These are phyloP conservation scores for Grapholita molesta DNA, from an alignment of 1,140 invertebrate species.

Conservation along the genomic window DNA sequence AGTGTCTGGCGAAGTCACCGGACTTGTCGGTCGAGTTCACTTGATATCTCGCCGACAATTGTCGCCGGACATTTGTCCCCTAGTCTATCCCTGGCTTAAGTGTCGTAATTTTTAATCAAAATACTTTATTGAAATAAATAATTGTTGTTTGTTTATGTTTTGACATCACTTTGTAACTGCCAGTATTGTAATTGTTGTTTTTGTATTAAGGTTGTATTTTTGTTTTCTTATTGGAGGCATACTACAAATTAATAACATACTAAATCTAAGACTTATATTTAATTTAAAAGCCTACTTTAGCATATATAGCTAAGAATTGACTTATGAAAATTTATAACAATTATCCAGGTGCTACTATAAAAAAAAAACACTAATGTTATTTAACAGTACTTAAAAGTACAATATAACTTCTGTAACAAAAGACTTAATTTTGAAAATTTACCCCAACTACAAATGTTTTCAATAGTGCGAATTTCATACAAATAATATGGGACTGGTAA, in stretches of 20 bases:
- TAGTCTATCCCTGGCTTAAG: too few species aligned
- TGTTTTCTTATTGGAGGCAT: not conserved
- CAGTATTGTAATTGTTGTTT: slow-evolving; percentile 58
- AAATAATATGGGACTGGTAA: too few species aligned
- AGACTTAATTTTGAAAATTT: not conserved
- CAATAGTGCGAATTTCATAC: too few species aligned
- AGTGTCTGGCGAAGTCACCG: too few species aligned
- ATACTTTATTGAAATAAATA: not conserved
- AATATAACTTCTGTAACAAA: not conserved
- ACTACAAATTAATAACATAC: too few species aligned
- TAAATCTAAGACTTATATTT: not conserved
- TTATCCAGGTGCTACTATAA: not conserved
- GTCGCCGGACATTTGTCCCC: too few species aligned
- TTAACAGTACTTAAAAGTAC: not conserved
- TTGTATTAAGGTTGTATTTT: slow-evolving; percentile 54
- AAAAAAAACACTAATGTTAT: not conserved
- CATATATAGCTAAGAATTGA: not conserved
- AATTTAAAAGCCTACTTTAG: not conserved
- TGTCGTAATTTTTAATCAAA: not conserved
- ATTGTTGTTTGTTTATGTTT: not conserved
- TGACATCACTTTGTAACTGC: slow-evolving; percentile 37
- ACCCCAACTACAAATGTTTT: not conserved
- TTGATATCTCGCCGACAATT: too few species aligned
- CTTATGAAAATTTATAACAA: not conserved
- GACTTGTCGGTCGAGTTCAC: too few species aligned